Conservation (phyloP, 2,888 invertebrate species). For the Physocephala rufipes region DNA sequence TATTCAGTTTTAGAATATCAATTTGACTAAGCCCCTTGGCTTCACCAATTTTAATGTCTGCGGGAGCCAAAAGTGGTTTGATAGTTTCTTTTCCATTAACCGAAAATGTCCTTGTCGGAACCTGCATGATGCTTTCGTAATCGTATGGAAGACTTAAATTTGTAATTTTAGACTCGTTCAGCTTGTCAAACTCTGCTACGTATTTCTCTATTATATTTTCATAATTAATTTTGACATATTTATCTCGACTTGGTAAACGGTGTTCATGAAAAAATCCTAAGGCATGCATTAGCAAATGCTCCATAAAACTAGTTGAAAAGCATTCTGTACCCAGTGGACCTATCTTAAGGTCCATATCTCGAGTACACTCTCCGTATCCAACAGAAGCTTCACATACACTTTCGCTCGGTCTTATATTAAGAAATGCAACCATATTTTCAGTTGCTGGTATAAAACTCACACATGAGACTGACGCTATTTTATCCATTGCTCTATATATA, state of each 20-base stretch:
- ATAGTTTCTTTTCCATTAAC: constrained; percentile 76
- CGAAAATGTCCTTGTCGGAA: constrained; percentile 77
- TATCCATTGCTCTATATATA: too few relatives aligned
- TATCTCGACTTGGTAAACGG: constrained; percentile 76
- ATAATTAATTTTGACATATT: constrained; percentile 70
- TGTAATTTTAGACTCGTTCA: constrained; percentile 63
- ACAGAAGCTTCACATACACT: constrained; percentile 69
- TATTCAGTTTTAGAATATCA: constrained; percentile 43
- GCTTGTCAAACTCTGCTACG: constrained; percentile 69
- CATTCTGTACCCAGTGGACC: constrained; percentile 53
- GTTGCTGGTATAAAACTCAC: too few relatives aligned
- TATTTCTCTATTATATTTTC: constrained; percentile 69
- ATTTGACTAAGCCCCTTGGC: constrained; percentile 44
- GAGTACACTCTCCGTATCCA: constrained; percentile 69
- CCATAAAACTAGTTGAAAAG: constrained; percentile 67
- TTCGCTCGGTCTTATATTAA: too few relatives aligned
- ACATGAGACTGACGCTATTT: too few relatives aligned
- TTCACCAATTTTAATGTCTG: constrained; percentile 48
- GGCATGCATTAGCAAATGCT: constrained; percentile 82
- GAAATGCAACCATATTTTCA: too few relatives aligned
- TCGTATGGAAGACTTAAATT: constrained; percentile 77
- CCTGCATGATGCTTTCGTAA: constrained; percentile 82
- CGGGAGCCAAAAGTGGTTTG: constrained; percentile 62
- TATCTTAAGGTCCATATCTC: constrained; percentile 49
- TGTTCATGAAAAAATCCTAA: constrained; percentile 84